These are phyloP conservation scores for Zalophus californianus DNA, from an alignment of 2,797 vertebrate species.

Conservation along the genomic window DNA sequence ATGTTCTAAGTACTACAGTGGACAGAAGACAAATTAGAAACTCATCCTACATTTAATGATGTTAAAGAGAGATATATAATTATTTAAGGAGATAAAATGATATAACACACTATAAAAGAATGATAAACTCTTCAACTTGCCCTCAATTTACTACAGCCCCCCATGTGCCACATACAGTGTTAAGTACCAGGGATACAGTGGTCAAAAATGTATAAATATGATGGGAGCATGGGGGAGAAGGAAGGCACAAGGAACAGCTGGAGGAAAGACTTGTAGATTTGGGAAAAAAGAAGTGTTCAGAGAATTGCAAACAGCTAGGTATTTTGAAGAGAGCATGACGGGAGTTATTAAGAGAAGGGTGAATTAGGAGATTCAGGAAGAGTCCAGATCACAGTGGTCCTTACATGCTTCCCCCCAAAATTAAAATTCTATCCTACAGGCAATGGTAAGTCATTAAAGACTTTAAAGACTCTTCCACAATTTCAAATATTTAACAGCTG, in stretches of 20 bases:
- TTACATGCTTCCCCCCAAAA: neutral
- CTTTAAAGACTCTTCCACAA: neutral
- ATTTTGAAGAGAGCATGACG: neutral
- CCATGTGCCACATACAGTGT: neutral
- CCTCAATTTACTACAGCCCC: neutral
- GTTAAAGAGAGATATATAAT: constrained; percentile 14
- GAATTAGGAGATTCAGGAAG: neutral
- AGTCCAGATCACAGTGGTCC: neutral
- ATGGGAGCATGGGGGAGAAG: neutral
- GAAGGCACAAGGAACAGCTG: neutral
- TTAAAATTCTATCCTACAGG: neutral
- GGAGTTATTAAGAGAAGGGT: neutral
- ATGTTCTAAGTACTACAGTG: neutral
- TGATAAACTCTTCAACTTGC: neutral
- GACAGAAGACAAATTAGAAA: constrained; percentile 13
- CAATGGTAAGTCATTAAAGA: neutral
- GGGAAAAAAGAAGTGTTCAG: neutral
- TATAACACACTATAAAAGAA: neutral
- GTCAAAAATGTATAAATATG: neutral
- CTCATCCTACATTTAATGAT: neutral
- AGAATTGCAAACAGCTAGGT: neutral
- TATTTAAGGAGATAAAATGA: constrained; percentile 38
- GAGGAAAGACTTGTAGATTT: neutral
- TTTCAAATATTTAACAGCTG: neutral
- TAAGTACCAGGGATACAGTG: neutral